Base-by-base conservation (phyloP, 2,888 invertebrate genomes). In the Aproaerema taeniolella region DNA sequence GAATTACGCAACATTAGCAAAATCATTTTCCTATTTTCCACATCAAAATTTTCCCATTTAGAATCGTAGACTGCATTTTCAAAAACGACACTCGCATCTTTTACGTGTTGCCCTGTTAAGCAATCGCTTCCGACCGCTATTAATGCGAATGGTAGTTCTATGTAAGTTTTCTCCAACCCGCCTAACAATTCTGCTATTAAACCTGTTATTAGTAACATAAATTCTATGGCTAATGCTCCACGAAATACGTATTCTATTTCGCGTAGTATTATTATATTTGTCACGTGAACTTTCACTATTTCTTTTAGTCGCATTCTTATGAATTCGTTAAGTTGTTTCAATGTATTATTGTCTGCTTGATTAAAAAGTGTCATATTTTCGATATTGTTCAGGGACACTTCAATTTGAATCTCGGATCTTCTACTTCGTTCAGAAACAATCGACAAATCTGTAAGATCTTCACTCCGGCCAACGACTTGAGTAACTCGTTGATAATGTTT, bases 11-110 rank as follows among this genome's bases (percentile, higher is more conserved):
- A 49, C 47, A 80, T 66, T 2, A 76, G 29, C 8, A 66, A 38
- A 0, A 78, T 61, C 10, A 62, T 64, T 41, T 61, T 73, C 67
- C 58, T 71, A 35, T 78, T 79, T 1, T 38, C 13, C 1, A 43
- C 57, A 33, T 72, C 60, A 14, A 76, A 77, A 11, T 69, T 67
- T 49, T 80, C 79, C 79, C 80, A 81, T 17, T 70, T 61, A 26
- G 72, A 73, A 26, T 53, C 52, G 24, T 78, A 79, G 0, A 79
- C 64, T 0, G 78, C 65, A 0, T 44, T 41, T 33, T 72, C 69
- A 12, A 80, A 76, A 0, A 38, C 33, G 0, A 47, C 11, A 39
- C 62, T 65, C 0, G 78, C 73, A 12, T 79, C 71, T 33, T 70
- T 64, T 0, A 80, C 44, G 1, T 61, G 56, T 43, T 79, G 79